Evolutionary conservation across 1,140 invertebrate species (phyloP), one percentile per base, ranked within the genome.

Genomic region (Microplitis mediator): DNA sequence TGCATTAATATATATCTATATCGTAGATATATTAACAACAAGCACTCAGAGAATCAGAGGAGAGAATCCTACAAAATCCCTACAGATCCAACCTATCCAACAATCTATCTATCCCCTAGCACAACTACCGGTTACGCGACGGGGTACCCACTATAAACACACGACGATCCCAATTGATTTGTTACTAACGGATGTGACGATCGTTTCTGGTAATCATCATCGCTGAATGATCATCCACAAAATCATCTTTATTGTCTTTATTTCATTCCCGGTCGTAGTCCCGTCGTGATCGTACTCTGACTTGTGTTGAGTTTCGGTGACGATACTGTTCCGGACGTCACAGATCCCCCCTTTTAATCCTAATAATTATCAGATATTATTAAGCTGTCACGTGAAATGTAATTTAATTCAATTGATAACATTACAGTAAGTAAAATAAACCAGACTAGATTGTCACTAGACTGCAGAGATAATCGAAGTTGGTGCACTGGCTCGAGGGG

Each of bases 181-280:
- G 85, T 86, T 85, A 84, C 81, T 79, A 84, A 80, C 83, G 85
- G 85, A 86, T 84, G 78, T 79, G 77, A 78, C 79, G 84, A 84
- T 85, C 85, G 81, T 84, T 85, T 81, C 83, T 82, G 75, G 80
- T 83, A 83, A 85, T 84, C 84, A 86, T 84, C 79, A 63, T 61
- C 65, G 65, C 79, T 78, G 69, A 60, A 74, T 76, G 68, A 73
- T 52, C 60, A 45, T 52, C 52, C 13, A 68, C 65, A 54, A 51
- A 11, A 54, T 34, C 31, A 68, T 34, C 32, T 31, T n/a, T 14
- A 34, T 68, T 35, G 23, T 54, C 67, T n/a, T 56, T 69, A 45
- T 45, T 45, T 45, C 11, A 45, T 45, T 45, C 39, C 23, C 2
- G 23, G 23, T 2, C 23, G 2, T 23, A 23, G 23, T 23, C 23